phyloP scores from a whole-genome alignment of 2,888 invertebrate genomes.

The Drosophila nr. fundita region DNA sequence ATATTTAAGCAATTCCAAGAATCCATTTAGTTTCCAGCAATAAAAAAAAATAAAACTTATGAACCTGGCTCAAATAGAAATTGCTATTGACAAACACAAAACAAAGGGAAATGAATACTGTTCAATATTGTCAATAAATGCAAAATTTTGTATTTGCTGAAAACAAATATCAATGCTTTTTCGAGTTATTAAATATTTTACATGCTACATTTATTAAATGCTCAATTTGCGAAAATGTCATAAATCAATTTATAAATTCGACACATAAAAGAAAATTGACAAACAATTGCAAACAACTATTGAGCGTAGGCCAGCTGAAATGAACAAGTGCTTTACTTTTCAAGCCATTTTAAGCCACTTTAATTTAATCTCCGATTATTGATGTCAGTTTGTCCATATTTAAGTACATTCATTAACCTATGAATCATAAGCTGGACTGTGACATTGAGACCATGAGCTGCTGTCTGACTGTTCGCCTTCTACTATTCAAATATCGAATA shows the following conservation, averaged over 20 bases:
- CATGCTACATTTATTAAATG: not conserved
- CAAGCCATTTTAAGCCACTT: not conserved
- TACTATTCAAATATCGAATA: not conserved
- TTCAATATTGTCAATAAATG: not conserved
- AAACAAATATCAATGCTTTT: not conserved
- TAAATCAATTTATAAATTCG: not conserved
- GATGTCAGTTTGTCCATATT: not conserved
- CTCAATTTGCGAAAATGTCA: not conserved
- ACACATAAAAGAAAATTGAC: not conserved
- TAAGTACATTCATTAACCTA: not conserved
- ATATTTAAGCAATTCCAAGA: not conserved
- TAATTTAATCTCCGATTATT: not conserved
- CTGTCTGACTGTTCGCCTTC: constrained; percentile 1
- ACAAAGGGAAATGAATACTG: not conserved
- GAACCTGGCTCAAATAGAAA: not conserved
- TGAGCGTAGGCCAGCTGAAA: not conserved
- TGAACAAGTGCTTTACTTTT: not conserved
- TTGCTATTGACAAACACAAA: not conserved
- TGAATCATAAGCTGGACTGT: not conserved
- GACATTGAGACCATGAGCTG: constrained; percentile 9
- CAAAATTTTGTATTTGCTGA: not conserved
- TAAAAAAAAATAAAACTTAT: not conserved
- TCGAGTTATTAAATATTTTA: not conserved
- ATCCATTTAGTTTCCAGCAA: not conserved
- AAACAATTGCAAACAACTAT: not conserved